Evolutionary conservation across 2,888 invertebrate genomes (phyloP), one percentile per base, ranked within the genome.

Genomic region (Chirona hameri): DNA sequence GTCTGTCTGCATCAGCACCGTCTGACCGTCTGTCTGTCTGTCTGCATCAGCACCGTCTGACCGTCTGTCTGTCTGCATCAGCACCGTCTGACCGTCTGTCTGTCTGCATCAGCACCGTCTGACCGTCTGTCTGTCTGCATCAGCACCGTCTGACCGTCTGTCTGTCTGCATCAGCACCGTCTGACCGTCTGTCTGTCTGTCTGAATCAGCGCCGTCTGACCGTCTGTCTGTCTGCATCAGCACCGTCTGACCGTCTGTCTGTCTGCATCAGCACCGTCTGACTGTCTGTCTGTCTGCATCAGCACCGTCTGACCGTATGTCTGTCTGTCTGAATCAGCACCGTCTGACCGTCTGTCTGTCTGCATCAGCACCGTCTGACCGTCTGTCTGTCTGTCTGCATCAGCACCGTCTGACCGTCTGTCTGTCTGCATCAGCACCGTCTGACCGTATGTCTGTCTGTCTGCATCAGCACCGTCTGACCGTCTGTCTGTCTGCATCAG

Each of bases 321-420:
- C 39, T 39, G 39, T 80, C 48, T 80, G 79, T 39, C 84, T n/a
- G n/a, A n/a, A 39, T 39, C 39, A 39, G 39, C 39, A 39, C 39
- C 7, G 39, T 39, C 39, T 39, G 39, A 39, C 39, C 39, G 7
- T 39, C 39, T 39, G 39, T 39, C 39, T 39, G 39, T 80, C 48
- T 80, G 79, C 29, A 39, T 39, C 39, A 39, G 39, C 39, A 39
- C 39, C 7, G 39, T 39, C 39, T 39, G 39, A 39, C 39, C 39
- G 7, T 39, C 39, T 39, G 39, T 39, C 39, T 39, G 39, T 80
- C 48, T 80, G 79, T 39, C 84, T n/a, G n/a, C n/a, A 39, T 39
- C 39, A 39, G 39, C 39, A 39, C 39, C 7, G 39, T 39, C 39
- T 39, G 39, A 39, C 39, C 39, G 7, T 39, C 39, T 39, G 39